Evolutionary conservation across 2,888 invertebrate genomes (phyloP), one percentile per base, ranked within the genome.

Genomic region (Tenthredo amoena): DNA sequence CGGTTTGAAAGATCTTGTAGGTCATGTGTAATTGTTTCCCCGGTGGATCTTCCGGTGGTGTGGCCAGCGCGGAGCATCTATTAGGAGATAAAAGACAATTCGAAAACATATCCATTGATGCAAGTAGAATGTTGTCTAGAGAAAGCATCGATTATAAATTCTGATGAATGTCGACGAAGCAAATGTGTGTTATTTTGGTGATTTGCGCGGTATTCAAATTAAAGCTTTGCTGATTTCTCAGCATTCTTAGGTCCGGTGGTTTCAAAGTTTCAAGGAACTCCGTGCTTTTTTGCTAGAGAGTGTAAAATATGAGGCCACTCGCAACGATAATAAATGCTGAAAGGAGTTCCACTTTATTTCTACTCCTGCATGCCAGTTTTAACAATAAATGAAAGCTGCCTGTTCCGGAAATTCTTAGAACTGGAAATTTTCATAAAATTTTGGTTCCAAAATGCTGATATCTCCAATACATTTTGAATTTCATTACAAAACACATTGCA

Each of bases 1-100:
- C 97, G 7, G 97, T 97, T 93, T 97, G 97, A 87, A 96, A 95
- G 87, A 96, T 95, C 93, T 97, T 97, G 93, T 97, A 98, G 0
- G 96, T 96, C 91, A 97, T 96, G 91, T 96, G 96, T 43, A 97
- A 94, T 85, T 91, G 92, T 81, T 91, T 93, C 0, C 93, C 93
- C n/a, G 93, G 93, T 81, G 93, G 91, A 68, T 93, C 90, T 87
- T 93, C 91, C 58, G 93, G 93, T 2, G 93, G 92, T 21, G 89
- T 92, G 18, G 93, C 92, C 85, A 93, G 89, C 18, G 93, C 93
- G 18, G 93, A 93, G 87, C 93, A 93, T 88, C 93, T 93, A 85
- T 71, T 84, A 47, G 26, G 21, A 43, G 43, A 74, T 74, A 7
- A 43, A 74, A 74, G 4, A 74, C 3, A 26, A 12, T 26, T 62